These are phyloP conservation scores for Callaeas wilsoni DNA, from an alignment of 2,113 vertebrate species.

Conservation along the genomic window DNA sequence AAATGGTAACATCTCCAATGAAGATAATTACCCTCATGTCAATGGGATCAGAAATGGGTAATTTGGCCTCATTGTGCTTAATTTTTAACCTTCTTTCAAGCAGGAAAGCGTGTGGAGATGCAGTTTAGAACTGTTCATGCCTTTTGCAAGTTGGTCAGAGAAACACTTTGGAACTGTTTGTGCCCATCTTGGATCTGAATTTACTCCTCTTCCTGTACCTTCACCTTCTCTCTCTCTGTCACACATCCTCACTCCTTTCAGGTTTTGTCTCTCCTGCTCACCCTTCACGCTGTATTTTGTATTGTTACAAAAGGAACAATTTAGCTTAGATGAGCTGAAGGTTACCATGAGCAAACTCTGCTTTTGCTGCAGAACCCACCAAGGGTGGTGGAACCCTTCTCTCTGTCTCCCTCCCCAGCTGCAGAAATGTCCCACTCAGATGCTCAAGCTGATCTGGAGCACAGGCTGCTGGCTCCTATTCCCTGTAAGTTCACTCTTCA, in stretches of 20 bases:
- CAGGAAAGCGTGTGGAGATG: rapidly evolving
- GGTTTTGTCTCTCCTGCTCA: not conserved
- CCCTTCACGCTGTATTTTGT: not conserved
- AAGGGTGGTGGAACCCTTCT: not conserved
- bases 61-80: not conserved
- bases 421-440: no score
- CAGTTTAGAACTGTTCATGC: not conserved
- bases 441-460: not conserved
- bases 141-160: not conserved
- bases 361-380: not conserved
- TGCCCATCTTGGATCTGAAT: not conserved
- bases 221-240: not conserved
- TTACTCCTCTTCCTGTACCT: not conserved
- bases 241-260: not conserved
- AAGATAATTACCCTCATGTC: not conserved
- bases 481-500: not conserved
- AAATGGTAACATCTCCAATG: not conserved
- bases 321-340: not conserved
- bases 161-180: not conserved
- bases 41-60: not conserved
- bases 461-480: not conserved
- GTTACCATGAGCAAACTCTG: not conserved
- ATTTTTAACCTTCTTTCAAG: not conserved
- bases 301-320: not conserved
- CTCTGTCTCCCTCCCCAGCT: not conserved